Evolutionary conservation across 2,888 invertebrate genomes (phyloP), one percentile per base, ranked within the genome.

Genomic region (Erynnis tages): DNA sequence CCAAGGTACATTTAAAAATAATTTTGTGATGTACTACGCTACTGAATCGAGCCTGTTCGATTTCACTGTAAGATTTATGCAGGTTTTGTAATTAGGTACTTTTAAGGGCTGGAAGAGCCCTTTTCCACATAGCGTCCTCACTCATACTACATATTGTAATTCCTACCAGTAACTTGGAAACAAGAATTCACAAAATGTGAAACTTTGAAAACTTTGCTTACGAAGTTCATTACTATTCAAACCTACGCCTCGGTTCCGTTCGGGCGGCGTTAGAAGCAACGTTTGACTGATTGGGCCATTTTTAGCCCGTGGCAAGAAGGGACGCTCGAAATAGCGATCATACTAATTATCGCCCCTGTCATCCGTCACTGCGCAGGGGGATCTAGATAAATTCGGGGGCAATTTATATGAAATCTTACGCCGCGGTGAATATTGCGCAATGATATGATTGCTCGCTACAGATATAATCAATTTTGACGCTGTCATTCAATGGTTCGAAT

Each of bases 221-320:
- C 17, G 11, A 40, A 21, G 16, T 48, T 48, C 32, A 40, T 48
- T 48, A 40, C 32, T 30, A 13, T 19, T 8, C 17, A 13, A 38
- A 14, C 21, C 47, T 32, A 40, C 27, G 21, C 8, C 8, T 19
- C 29, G 40, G 25, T 25, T 23, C 23, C 23, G 19, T 21, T 1
- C 13, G 14, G 16, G 29, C 34, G 53, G 56, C 56, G 61, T 32
- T n/a, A 32, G 32, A 40, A 16, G 21, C 69, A 60, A 65, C 63
- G 67, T 82, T 85, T 85, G 84, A 86, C 77, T 82, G 88, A 88
- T 89, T 84, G 81, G 72, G 82, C 85, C 82, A 88, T 83, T 89
- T 88, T 86, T 84, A 86, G 86, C 69, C 67, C 59, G 54, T 68
- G 44, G 44, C 54, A 53, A 19, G 77, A 77, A 76, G 78, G 80